Evolutionary conservation across 1,140 invertebrate species (phyloP).

Genomic region (Drosophila burlai): DNA sequence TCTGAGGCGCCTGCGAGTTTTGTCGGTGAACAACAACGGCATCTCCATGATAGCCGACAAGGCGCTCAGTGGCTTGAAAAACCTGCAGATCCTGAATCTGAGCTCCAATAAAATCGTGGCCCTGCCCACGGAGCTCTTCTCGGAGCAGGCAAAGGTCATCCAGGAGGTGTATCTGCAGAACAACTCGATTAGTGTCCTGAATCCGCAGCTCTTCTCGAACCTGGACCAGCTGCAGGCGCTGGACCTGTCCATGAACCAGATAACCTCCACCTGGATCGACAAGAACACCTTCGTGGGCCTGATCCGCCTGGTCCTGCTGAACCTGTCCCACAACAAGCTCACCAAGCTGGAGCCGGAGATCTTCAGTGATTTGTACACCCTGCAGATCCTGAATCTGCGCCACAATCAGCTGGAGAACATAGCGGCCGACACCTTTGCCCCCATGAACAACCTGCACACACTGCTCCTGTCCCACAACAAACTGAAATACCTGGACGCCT

Average conservation of each 20-base stretch:
- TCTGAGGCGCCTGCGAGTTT: slow-evolving; percentile 90
- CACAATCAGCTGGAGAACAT: slow-evolving; percentile 92
- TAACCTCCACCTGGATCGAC: slow-evolving; percentile 93
- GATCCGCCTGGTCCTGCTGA: slow-evolving; percentile 93
- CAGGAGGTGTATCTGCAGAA: slow-evolving; percentile 95
- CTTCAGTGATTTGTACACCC: slow-evolving; percentile 92
- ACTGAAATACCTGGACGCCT: slow-evolving; percentile 91
- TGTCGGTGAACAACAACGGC: slow-evolving; percentile 93
- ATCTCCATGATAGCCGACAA: slow-evolving; percentile 94
- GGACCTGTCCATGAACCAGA: slow-evolving; percentile 94
- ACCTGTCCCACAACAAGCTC: slow-evolving; percentile 94
- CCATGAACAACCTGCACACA: slow-evolving; percentile 93
- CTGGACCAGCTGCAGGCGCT: slow-evolving; percentile 93
- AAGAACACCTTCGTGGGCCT: slow-evolving; percentile 93
- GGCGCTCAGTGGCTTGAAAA: slow-evolving; percentile 91
- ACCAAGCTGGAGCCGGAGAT: slow-evolving; percentile 92
- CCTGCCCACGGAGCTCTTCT: slow-evolving; percentile 93
- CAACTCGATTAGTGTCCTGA: slow-evolving; percentile 93
- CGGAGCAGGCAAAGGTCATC: slow-evolving; percentile 91
- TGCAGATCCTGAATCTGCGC: slow-evolving; percentile 93
- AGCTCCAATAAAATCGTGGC: slow-evolving; percentile 95
- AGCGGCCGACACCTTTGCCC: slow-evolving; percentile 92
- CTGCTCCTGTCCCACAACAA: slow-evolving; percentile 92
- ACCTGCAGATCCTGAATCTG: slow-evolving; percentile 92
- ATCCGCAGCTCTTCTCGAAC: slow-evolving; percentile 92